phyloP scores from a whole-genome alignment of 2,113 vertebrate species.

The Heterotis niloticus region DNA sequence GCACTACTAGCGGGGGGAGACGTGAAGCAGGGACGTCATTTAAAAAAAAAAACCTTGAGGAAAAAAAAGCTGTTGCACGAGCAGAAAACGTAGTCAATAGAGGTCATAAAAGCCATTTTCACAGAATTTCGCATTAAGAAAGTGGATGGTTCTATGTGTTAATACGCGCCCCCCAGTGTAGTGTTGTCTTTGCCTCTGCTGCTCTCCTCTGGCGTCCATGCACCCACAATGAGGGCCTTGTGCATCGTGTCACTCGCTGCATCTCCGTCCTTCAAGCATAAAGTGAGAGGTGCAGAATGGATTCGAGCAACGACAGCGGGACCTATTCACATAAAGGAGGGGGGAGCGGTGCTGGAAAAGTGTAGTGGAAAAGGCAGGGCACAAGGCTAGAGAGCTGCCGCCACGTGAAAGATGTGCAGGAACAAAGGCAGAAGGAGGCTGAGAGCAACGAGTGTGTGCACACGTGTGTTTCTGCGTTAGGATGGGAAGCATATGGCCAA shows the following conservation, averaged over 20 bases:
- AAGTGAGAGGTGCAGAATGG: background rate
- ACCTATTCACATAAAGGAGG: background rate
- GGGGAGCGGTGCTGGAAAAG: background rate
- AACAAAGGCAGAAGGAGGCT: background rate
- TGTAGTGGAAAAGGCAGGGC: background rate
- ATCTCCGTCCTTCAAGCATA: conserved; percentile 27
- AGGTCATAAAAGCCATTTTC: background rate
- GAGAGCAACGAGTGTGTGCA: background rate
- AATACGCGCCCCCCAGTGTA: no score
- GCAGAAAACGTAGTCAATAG: background rate
- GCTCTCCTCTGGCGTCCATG: background rate
- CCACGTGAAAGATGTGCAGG: background rate
- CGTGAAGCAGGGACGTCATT: no score
- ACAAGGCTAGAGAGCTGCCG: background rate
- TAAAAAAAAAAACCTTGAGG: no score
- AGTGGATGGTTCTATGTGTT: background rate
- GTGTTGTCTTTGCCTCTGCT: conserved; percentile 9
- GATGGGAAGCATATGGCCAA: background rate
- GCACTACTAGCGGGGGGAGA: no score
- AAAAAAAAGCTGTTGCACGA: background rate
- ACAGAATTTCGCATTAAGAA: background rate
- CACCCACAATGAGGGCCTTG: background rate
- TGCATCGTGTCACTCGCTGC: background rate
- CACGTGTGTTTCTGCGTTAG: no score
- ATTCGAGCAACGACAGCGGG: background rate